Conservation (phyloP, 2,113 vertebrate species). For the Xyrauchen texanus region DNA sequence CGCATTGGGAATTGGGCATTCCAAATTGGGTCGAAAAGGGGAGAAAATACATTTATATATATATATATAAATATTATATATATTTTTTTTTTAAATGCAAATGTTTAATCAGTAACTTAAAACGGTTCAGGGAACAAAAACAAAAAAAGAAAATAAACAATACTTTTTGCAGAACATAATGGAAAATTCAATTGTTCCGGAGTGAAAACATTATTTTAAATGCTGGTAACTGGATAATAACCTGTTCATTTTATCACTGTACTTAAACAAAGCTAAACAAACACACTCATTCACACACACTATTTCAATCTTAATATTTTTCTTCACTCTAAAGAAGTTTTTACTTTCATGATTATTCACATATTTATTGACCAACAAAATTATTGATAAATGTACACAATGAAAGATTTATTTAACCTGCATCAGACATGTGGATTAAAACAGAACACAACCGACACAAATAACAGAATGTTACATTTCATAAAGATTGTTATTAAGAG, state of each 20-base stretch:
- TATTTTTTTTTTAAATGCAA: no score
- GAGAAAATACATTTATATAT: no score
- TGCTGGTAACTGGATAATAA: no score
- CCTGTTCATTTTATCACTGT: neutral
- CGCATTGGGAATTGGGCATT: no score
- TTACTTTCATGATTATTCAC: neutral
- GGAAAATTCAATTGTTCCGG: no score
- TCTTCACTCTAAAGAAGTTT: neutral
- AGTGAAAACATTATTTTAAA: no score
- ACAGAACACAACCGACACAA: neutral
- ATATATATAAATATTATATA: no score
- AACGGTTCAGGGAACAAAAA: no score
- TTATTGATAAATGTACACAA: neutral
- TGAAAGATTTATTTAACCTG: constrained; percentile 16
- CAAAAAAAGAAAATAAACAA: no score
- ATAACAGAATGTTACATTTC: neutral
- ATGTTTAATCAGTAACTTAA: no score
- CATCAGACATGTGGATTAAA: constrained; percentile 12
- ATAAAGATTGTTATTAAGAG: neutral
- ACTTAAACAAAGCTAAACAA: neutral
- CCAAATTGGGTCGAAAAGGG: no score
- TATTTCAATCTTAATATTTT: neutral
- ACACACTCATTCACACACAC: neutral
- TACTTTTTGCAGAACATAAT: no score
- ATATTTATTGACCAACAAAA: neutral